These are phyloP conservation scores for Lepidurus arcticus DNA, from an alignment of 1,140 invertebrate genomes.

Conservation along the genomic window DNA sequence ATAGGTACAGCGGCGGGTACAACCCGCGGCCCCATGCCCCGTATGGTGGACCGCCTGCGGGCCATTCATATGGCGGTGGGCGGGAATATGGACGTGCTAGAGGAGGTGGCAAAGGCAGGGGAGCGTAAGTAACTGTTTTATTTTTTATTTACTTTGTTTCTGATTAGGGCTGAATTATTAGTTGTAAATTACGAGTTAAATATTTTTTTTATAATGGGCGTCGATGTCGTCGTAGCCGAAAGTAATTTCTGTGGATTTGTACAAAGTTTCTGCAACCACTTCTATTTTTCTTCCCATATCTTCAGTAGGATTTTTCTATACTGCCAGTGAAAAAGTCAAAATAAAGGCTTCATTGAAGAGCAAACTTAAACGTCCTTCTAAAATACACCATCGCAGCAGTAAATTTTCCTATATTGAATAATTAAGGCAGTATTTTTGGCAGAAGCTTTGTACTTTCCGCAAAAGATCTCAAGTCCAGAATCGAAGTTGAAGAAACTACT, in stretches of 20 bases:
- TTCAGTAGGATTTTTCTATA: no score
- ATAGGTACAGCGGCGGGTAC: background rate
- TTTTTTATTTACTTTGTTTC: background rate
- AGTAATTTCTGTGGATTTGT: background rate
- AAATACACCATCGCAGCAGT: background rate
- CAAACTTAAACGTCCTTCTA: no score
- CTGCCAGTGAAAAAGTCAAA: no score
- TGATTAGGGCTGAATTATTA: background rate
- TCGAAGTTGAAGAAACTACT: no score
- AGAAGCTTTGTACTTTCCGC: background rate
- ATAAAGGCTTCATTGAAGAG: no score
- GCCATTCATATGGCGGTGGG: slow-evolving; percentile 24
- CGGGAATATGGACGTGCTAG: background rate
- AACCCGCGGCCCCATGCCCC: background rate
- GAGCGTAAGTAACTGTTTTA: slow-evolving; percentile 2
- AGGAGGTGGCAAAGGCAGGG: slow-evolving; percentile 9
- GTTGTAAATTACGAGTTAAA: background rate
- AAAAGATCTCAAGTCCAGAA: background rate
- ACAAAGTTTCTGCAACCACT: slow-evolving; percentile 3
- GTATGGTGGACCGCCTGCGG: background rate
- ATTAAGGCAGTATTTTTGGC: background rate
- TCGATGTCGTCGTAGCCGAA: slow-evolving; percentile 17
- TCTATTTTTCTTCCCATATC: background rate
- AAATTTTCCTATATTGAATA: background rate
- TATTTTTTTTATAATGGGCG: background rate